Evolutionary conservation across 2,888 invertebrate genomes (phyloP), one percentile per base, ranked within the genome.

Genomic region (Heliconius aoede): DNA sequence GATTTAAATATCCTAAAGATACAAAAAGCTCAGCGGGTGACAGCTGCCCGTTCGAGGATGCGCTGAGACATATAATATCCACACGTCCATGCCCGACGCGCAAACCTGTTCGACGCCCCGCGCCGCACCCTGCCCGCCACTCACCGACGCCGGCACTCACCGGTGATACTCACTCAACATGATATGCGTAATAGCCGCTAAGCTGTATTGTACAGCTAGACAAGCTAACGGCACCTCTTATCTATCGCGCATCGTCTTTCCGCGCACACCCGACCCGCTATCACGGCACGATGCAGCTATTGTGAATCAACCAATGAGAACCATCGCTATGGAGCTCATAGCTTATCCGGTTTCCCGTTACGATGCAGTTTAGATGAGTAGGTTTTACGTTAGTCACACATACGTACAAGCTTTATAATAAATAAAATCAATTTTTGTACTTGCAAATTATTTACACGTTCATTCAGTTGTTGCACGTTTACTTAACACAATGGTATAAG

Each of bases 181-280:
- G 78, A 81, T 81, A 79, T 81, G 81, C 83, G 81, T 82, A 88
- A 90, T 83, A 87, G 87, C 88, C 87, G 88, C 90, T 91, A 88
- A 90, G 87, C 87, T 85, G 86, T 87, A 91, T 91, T 91, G 90
- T 92, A 87, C 86, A 86, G 87, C 87, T 91, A 91, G 92, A 91
- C 93, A 83, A 87, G 83, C 86, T 93, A 93, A 94, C 94, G 94
- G 94, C 86, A 92, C 85, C 87, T 84, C 80, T 89, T 91, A 91
- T 92, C 92, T 89, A 87, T 86, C 89, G 88, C 89, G 85, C 87
- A 91, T 92, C 90, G 86, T 85, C 86, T 87, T 90, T 89, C 87
- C 86, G 85, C 87, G 86, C 85, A 86, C 75, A 84, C 85, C 86
- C 86, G 87, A 87, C 87, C 88, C 86, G 85, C 87, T 87, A 89